A percentile compares a stretch with the other conserved stretches of the same genome.
phyloP scores from a whole-genome alignment of 2,113 vertebrate genomes.

The Tachysurus vachellii region DNA sequence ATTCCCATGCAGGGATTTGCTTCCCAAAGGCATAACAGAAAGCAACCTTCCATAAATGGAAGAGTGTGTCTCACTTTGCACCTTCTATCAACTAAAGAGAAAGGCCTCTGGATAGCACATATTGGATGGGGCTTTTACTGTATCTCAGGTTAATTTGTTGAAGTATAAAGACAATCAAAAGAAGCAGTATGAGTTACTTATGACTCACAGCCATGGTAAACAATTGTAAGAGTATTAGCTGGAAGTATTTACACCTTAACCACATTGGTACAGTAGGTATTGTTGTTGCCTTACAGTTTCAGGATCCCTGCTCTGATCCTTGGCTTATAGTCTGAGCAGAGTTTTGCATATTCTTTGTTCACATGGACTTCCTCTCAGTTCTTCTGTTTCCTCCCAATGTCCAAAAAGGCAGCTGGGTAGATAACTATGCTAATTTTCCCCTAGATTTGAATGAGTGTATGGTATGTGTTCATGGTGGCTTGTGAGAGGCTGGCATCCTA shows the following conservation, averaged over 20 bases:
- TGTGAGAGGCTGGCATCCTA: neutral
- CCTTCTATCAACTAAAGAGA: neutral
- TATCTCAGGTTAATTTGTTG: neutral
- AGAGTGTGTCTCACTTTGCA: neutral
- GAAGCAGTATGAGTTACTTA: neutral
- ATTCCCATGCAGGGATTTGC: conserved; percentile 69
- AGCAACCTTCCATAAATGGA: conserved; percentile 29
- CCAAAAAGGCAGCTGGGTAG: neutral
- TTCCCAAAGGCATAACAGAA: conserved; percentile 36
- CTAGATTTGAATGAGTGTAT: neutral
- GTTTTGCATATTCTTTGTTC: neutral
- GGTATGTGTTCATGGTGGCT: neutral
- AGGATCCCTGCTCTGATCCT: neutral
- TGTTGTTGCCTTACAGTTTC: neutral
- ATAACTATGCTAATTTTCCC: neutral
- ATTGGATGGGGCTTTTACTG: neutral
- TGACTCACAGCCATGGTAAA: neutral
- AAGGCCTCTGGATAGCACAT: neutral
- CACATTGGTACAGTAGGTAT: neutral
- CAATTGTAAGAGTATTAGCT: neutral
- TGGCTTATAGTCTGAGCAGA: neutral
- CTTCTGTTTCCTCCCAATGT: neutral
- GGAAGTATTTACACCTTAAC: neutral
- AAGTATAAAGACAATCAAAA: neutral
- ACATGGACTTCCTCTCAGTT: no score